These are phyloP conservation scores for Orthosia cruda DNA, from an alignment of 2,888 invertebrate species.

Conservation along the genomic window DNA sequence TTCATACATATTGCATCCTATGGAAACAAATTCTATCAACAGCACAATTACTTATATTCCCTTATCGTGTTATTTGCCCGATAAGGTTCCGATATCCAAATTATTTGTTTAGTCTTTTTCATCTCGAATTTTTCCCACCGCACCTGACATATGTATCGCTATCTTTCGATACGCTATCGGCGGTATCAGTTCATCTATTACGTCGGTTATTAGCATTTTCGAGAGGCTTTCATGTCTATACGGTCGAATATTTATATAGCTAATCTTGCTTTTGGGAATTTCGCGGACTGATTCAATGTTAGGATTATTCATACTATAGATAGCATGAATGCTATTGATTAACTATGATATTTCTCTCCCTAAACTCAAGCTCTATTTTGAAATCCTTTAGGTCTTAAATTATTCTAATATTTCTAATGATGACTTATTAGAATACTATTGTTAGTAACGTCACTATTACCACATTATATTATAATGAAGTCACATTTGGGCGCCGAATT, in stretches of 20 bases:
- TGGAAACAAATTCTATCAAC: not conserved
- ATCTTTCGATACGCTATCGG: conserved; percentile 74
- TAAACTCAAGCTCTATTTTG: not conserved
- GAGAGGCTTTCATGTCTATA: conserved; percentile 75
- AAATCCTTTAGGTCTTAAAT: not conserved
- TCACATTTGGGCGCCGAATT: conserved; percentile 59
- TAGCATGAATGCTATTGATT: not conserved
- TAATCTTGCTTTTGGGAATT: conserved; percentile 48
- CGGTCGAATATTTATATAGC: conserved; percentile 52
- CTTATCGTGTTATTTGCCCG: conserved; percentile 33
- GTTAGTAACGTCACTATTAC: conserved; percentile 9
- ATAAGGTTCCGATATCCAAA: conserved; percentile 40
- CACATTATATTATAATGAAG: conserved; percentile 24
- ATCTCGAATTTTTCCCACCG: conserved; percentile 53
- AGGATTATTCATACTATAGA: not conserved
- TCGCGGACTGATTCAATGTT: conserved; percentile 20
- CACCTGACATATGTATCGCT: conserved; percentile 73
- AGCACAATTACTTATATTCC: conserved; percentile 12
- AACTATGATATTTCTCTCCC: not conserved
- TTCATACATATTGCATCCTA: not conserved
- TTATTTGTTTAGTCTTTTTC: conserved; percentile 44
- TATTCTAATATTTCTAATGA: no score
- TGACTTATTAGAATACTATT: not conserved
- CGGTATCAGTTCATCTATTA: conserved; percentile 72
- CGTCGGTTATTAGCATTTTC: conserved; percentile 80